Evolutionary conservation across 2,888 invertebrate species (phyloP).

Genomic region (Netelia virgata): DNA sequence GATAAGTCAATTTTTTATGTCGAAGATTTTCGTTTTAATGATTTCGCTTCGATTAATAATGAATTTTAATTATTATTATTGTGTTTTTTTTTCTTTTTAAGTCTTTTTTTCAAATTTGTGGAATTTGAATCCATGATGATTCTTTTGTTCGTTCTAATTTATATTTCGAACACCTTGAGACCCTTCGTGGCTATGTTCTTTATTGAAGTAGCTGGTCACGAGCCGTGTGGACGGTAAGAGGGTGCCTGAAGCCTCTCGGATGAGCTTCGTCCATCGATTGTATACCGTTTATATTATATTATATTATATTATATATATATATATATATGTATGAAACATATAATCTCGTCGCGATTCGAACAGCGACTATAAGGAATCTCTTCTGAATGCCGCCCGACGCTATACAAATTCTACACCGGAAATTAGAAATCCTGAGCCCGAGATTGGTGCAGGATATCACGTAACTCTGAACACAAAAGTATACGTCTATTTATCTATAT

Average conservation of each 20-base stretch:
- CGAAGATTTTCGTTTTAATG: neutral
- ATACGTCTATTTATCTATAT: neutral
- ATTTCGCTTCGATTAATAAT: neutral
- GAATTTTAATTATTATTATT: neutral
- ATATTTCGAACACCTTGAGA: conserved; percentile 3
- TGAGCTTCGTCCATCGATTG: conserved; percentile 35
- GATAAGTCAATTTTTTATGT: neutral
- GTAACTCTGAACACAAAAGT: conserved; percentile 54
- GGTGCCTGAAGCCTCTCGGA: conserved; percentile 14
- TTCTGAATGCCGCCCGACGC: neutral
- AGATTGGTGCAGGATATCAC: conserved; percentile 56
- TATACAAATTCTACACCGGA: conserved; percentile 54
- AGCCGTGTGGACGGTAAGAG: neutral
- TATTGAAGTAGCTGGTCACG: neutral
- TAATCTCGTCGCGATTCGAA: neutral
- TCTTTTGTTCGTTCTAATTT: neutral
- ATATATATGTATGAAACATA: neutral
- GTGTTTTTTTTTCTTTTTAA: neutral
- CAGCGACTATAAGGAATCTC: conserved; percentile 21
- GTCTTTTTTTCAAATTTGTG: too few relatives aligned
- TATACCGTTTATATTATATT: neutral
- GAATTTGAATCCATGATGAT: too few relatives aligned
- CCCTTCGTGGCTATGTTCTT: conserved; percentile 3
- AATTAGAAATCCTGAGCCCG: conserved; percentile 51
- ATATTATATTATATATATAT: conserved; percentile 2